Evolutionary conservation across 2,113 vertebrate species (phyloP).

Genomic region (western clawed frog (Xenopus tropicalis)): UCB_Xtro_10.0 CM004445.2:11151001-11151500

Average conservation of each 20-base stretch:
- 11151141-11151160: no score
- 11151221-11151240: background rate
- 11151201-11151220: no score
- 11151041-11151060: background rate
- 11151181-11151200: no score
- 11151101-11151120: background rate
- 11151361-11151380: background rate
- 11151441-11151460: background rate
- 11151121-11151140: no score
- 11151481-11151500: conserved; percentile 16
- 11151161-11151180: no score
- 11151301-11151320: background rate
- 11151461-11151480: background rate
- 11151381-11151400: background rate
- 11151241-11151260: no score
- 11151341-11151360: no score
- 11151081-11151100: background rate
- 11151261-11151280: background rate
- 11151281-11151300: background rate
- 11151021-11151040: background rate
- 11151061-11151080: background rate
- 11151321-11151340: background rate
- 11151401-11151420: no score
- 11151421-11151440: background rate
- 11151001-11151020: background rate